Evolutionary conservation across 2,113 vertebrate genomes (phyloP), one percentile per base, ranked within the genome.

Genomic region (Carollia perspicillata): DNA sequence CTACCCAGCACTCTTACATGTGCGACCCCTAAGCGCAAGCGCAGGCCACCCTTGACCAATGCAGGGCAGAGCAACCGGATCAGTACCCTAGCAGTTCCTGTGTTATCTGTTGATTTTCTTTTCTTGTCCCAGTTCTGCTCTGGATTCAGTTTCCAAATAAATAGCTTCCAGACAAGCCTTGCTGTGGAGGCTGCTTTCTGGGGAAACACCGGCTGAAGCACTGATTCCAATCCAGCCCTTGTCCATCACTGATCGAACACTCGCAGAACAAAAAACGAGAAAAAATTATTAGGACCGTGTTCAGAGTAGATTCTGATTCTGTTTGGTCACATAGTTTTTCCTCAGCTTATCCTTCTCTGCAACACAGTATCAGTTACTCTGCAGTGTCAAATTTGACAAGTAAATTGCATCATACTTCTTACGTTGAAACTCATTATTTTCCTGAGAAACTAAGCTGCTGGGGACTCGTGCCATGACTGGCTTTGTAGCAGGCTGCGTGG

Each of bases 341-440:
- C 10, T 66, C 37, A 42, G 42, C 8, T 3, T 44, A 23, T 8
- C 11, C 22, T 80, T 55, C 49, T 75, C 20, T 42, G 47, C 6
- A 23, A 49, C 40, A 49, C 49, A 17, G 5, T 66, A 75, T 89
- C 33, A 35, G 4, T 8, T 81, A 87, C 26, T 78, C 53, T 78
- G 30, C 35, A 33, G 8, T 23, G 5, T 85, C 53, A 42, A 49
- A 85, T 72, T 86, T 71, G 60, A 87, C 79, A 95, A 63, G 35
- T 63, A 60, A 91, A 87, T 90, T 79, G n/a, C 3, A 33, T 53
- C 16, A 35, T 7, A 66, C 47, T 92, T 87, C 23, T 93, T 72
- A 42, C 7, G 12, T 0, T 22, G 51, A 33, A 78, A 23, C 60
- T 49, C 33, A 84, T 47, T 79, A 35, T 81, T 86, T 87, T 83